Evolutionary conservation across 2,113 vertebrate genomes (phyloP), one percentile per base, ranked within the genome.

Genomic region (Rafetus swinhoei): DNA sequence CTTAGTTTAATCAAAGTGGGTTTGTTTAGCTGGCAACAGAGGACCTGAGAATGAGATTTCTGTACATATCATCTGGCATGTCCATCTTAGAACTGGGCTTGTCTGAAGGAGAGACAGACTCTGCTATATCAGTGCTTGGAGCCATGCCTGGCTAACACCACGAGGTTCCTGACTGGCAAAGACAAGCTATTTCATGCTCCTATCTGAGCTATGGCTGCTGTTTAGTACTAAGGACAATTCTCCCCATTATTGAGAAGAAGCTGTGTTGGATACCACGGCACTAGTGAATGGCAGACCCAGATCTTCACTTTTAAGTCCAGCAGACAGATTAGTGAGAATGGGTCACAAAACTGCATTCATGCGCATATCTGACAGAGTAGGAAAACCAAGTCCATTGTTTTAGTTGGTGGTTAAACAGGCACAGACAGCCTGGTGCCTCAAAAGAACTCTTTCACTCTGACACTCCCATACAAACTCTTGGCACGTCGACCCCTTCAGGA

Each of bases 241-340:
- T 6, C 18, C 79, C 13, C 50, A 72, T 59, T 2, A 1, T 29
- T 54, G 82, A 15, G 12, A 79, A 85, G 27, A 4, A 4, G 79
- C 27, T 2, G 0, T 52, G 15, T 79, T 59, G 0, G 0, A 35
- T 13, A 74, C 13, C 24, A 1, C 45, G 0, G 53, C 53, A 12
- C 50, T 53, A 0, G 0, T 74, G 56, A 80, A 1, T 27, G 8
- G n/a, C 0, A 0, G 0, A 2, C 0, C 25, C 25, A 19, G 25
- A 18, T 55, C 52, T 6, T n/a, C 57, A 22, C 29, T 79, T 29
- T 12, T 10, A 0, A 74, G 81, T 76, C 65, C 35, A 12, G 16
- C 81, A 79, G 81, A 29, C 0, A 0, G 8, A 12, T 77, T 24
- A 72, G 83, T 74, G 0, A 0, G 16, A 27, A 14, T 80, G 27